Evolutionary conservation across 2,888 invertebrate species (phyloP).

Genomic region (Cheilosia vernalis): DNA sequence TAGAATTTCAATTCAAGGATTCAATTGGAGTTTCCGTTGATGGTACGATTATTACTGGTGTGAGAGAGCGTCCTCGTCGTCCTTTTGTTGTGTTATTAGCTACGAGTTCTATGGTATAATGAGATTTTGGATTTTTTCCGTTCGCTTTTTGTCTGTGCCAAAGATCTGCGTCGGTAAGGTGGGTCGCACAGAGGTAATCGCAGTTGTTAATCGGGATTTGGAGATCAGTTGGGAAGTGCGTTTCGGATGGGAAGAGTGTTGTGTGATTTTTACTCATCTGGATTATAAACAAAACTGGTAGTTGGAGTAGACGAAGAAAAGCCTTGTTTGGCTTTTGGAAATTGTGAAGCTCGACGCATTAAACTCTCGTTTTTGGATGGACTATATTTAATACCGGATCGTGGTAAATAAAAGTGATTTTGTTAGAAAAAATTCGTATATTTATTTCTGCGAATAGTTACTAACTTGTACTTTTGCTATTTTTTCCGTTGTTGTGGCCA

Average conservation of each 20-base stretch:
- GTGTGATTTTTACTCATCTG: not conserved
- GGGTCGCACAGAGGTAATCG: slow-evolving; percentile 41
- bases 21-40: slow-evolving; percentile 65
- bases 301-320: not conserved
- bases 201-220: slow-evolving; percentile 47
- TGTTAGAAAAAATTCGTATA: too few relatives aligned
- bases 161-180: slow-evolving; percentile 56
- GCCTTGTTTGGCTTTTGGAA: not conserved
- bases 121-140: slow-evolving; percentile 4
- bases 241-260: slow-evolving; percentile 43
- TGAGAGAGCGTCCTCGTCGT: slow-evolving; percentile 22
- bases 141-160: not conserved
- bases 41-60: slow-evolving; percentile 53
- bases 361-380: too few relatives aligned
- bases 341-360: not conserved
- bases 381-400: too few relatives aligned
- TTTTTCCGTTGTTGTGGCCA: too few relatives aligned
- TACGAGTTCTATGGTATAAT: slow-evolving; percentile 48
- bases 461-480: too few relatives aligned
- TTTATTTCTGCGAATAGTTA: too few relatives aligned
- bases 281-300: too few relatives aligned
- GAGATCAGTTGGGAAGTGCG: slow-evolving; percentile 58
- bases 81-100: slow-evolving; percentile 67
- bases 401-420: too few relatives aligned
- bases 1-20: slow-evolving; percentile 62